A percentile compares a stretch with the other conserved stretches of the same genome.
Conservation (phyloP, 2,113 vertebrate species). For the Anolis carolinensis region DNA sequence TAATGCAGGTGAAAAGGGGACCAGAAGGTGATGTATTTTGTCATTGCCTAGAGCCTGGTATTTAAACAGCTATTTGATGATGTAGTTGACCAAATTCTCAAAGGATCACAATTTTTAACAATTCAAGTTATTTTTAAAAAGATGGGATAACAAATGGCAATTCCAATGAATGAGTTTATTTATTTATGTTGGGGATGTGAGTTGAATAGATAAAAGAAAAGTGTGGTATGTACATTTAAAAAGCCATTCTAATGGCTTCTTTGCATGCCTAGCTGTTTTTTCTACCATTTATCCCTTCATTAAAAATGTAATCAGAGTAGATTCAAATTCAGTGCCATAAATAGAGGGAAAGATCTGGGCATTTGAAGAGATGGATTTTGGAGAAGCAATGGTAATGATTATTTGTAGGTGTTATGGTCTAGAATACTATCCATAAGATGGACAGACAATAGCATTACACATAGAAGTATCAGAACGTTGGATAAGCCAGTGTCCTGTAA, state of each 20-base stretch:
- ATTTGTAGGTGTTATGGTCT: no score
- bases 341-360: no score
- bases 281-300: background rate
- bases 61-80: conserved; percentile 57
- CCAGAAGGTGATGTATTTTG: conserved; percentile 58
- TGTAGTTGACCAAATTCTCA: conserved; percentile 46
- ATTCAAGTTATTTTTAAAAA: background rate
- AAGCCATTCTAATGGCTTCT: no score
- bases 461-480: background rate
- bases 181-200: background rate
- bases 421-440: background rate
- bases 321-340: no score
- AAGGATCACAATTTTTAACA: background rate
- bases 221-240: background rate
- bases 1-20: conserved; percentile 48
- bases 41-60: conserved; percentile 57
- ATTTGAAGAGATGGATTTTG: no score
- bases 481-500: background rate
- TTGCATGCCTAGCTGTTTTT: no score
- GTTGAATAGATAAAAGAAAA: background rate
- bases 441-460: background rate
- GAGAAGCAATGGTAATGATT: no score
- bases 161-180: background rate
- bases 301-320: background rate
- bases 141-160: background rate